A percentile compares a stretch with the other conserved stretches of the same genome.
These are phyloP conservation scores for Pseudococcus longispinus DNA, from an alignment of 2,888 invertebrate genomes.

Conservation along the genomic window DNA sequence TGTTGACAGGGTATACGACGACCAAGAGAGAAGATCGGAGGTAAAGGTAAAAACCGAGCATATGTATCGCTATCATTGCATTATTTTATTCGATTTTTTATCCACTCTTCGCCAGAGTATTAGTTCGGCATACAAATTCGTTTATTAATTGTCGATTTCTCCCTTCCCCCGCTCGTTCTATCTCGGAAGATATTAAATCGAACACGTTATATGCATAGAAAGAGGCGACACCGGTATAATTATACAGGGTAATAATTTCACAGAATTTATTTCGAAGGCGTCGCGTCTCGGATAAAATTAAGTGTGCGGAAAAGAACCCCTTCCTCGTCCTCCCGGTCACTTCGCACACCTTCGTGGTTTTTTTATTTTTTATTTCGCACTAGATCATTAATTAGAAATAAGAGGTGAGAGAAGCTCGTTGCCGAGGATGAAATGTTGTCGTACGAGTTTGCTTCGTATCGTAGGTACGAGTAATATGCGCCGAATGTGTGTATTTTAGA, in stretches of 20 bases:
- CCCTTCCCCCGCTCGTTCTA: background rate
- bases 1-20: background rate
- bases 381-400: background rate
- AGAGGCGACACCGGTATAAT: background rate
- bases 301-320: background rate
- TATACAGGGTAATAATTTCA: background rate
- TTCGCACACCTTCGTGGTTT: background rate
- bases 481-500: background rate
- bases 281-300: background rate
- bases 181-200: background rate
- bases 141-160: background rate
- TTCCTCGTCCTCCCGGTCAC: background rate
- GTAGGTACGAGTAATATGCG: too few relatives aligned
- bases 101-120: background rate
- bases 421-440: background rate
- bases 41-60: background rate
- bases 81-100: background rate
- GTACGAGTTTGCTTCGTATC: slow-evolving; percentile 6
- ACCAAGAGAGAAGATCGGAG: background rate
- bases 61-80: background rate
- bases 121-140: background rate
- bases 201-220: background rate
- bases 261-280: background rate
- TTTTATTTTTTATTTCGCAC: background rate
- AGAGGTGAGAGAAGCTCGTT: background rate